Conservation (phyloP, 2,113 vertebrate genomes). For the Pteropus alecto region DNA sequence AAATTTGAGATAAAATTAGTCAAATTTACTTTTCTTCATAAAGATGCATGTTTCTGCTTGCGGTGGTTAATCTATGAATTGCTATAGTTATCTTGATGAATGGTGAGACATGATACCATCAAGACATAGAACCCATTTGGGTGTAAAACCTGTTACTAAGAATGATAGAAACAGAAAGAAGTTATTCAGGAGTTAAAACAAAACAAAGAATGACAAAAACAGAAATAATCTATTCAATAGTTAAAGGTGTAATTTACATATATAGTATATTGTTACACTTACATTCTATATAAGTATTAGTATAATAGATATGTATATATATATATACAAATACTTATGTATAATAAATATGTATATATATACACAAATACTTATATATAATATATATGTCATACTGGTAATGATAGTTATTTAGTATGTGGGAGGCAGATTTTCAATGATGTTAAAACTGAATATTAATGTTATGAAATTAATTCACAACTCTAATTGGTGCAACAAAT, state of each 20-base stretch:
- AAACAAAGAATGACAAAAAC: constrained; percentile 48
- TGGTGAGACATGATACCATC: not conserved
- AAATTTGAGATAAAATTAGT: not conserved
- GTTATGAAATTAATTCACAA: constrained; percentile 53
- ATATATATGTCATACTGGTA: not conserved
- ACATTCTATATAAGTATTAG: not conserved
- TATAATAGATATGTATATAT: not conserved
- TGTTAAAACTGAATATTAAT: constrained; percentile 59
- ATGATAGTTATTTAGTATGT: constrained; percentile 70
- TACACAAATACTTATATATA: not conserved
- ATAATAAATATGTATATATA: not conserved
- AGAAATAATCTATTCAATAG: constrained; percentile 22
- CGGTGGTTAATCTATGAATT: not conserved
- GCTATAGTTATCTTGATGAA: not conserved
- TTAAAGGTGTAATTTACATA: constrained; percentile 40
- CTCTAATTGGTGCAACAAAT: not conserved
- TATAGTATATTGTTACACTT: not conserved
- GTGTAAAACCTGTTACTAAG: not conserved
- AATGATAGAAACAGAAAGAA: constrained; percentile 40
- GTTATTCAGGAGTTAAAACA: constrained; percentile 31
- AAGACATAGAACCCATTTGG: not conserved
- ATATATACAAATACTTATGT: not conserved
- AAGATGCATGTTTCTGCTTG: not conserved
- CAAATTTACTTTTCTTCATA: not conserved
- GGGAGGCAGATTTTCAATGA: constrained; percentile 61